phyloP scores from a whole-genome alignment of 2,888 invertebrate genomes.

The Stegana nigrithorax region DNA sequence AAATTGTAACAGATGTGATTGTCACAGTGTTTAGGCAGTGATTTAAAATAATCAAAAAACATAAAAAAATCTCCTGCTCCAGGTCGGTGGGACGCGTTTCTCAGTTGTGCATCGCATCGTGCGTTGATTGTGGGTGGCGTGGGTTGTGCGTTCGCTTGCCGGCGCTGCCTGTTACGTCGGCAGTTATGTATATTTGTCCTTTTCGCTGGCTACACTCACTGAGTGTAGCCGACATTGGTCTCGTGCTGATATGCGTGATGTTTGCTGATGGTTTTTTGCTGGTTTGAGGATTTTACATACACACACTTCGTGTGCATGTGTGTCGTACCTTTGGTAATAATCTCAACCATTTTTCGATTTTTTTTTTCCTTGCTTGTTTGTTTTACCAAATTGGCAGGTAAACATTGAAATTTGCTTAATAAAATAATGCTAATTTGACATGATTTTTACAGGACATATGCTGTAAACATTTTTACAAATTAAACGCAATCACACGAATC shows the following conservation, averaged over 20 bases:
- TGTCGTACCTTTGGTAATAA: constrained; percentile 8
- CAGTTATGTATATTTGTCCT: background rate
- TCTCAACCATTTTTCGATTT: constrained; percentile 11
- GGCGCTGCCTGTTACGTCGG: no score
- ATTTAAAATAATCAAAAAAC: constrained; percentile 17
- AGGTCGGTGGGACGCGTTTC: no score
- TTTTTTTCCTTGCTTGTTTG: constrained; percentile 37
- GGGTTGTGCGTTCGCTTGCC: background rate
- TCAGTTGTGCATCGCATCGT: background rate
- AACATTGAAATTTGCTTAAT: constrained; percentile 34
- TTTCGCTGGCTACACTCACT: background rate
- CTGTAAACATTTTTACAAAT: background rate
- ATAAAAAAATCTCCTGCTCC: no score
- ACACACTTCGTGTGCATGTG: background rate
- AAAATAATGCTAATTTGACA: constrained; percentile 18
- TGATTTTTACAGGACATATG: constrained; percentile 2
- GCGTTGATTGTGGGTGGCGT: background rate
- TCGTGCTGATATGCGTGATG: constrained; percentile 10
- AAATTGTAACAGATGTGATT: constrained; percentile 31
- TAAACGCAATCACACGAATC: background rate
- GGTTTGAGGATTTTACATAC: constrained; percentile 5
- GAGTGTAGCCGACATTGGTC: constrained; percentile 3
- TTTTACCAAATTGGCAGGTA: constrained; percentile 53
- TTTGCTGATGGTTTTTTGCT: background rate
- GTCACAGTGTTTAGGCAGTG: constrained; percentile 17